phyloP scores from a whole-genome alignment of 2,797 vertebrate species.

The Hoplostethus atlanticus region DNA sequence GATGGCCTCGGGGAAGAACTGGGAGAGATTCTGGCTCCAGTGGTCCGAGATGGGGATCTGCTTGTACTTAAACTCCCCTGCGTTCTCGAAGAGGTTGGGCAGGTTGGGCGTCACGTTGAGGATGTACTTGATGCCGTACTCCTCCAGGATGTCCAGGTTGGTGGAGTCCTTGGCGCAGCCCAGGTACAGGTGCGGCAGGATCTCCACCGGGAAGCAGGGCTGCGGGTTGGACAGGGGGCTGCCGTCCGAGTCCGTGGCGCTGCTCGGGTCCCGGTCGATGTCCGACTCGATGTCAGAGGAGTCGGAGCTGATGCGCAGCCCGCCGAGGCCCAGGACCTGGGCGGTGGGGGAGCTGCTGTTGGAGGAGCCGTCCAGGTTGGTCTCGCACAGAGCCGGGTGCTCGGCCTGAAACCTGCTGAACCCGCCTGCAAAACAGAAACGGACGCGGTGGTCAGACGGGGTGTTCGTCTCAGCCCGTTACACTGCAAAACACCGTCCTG shows the following conservation, averaged over 20 bases:
- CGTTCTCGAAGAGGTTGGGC: slow-evolving; percentile 96
- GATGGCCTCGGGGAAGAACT: slow-evolving; percentile 99
- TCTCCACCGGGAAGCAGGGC: slow-evolving; percentile 96
- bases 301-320: slow-evolving; percentile 94
- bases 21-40: slow-evolving; percentile 99
- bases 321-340: slow-evolving; percentile 93
- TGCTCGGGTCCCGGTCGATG: slow-evolving; percentile 86
- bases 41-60: slow-evolving; percentile 99
- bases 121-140: slow-evolving; percentile 98
- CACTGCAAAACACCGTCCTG: too few species aligned
- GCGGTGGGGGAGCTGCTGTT: slow-evolving; percentile 91
- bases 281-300: slow-evolving; percentile 95
- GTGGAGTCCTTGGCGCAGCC: slow-evolving; percentile 98
- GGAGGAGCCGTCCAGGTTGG: slow-evolving; percentile 90
- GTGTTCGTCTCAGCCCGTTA: too few species aligned
- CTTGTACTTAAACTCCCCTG: slow-evolving; percentile 97
- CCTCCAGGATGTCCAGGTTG: slow-evolving; percentile 95
- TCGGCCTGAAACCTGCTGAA: slow-evolving; percentile 96
- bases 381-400: slow-evolving; percentile 92
- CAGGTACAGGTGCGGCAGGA: slow-evolving; percentile 96
- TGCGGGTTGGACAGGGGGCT: slow-evolving; percentile 93
- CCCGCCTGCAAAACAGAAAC: slow-evolving; percentile 81
- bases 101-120: slow-evolving; percentile 98
- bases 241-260: slow-evolving; percentile 95
- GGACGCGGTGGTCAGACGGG: neutral